Conservation (phyloP, 1,140 invertebrate species). For the Polypedilum pembai region DNA sequence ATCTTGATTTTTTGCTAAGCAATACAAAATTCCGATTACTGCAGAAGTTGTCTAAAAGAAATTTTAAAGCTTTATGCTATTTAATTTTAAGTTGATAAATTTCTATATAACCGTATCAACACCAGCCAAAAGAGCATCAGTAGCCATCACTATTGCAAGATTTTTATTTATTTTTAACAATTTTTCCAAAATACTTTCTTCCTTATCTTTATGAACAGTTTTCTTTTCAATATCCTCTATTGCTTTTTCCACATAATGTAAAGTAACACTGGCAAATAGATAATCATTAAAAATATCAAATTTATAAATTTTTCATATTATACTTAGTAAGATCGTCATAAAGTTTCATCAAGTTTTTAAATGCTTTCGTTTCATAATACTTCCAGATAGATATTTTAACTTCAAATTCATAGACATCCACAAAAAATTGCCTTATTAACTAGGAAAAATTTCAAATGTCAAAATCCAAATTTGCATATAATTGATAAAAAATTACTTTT, state of each 20-base stretch:
- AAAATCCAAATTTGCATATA: no score
- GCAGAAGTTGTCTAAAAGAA: neutral
- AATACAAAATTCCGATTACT: slow-evolving; percentile 45
- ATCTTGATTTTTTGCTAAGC: slow-evolving; percentile 53
- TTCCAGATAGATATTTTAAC: slow-evolving; percentile 52
- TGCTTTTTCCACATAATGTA: neutral
- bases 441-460: neutral
- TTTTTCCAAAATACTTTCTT: slow-evolving; percentile 48
- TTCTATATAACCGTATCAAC: slow-evolving; percentile 54
- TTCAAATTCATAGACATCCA: slow-evolving; percentile 46
- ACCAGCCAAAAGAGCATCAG: slow-evolving; percentile 61
- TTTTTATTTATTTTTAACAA: slow-evolving; percentile 50
- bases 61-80: neutral
- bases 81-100: neutral
- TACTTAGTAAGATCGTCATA: slow-evolving; percentile 35
- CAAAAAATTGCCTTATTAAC: neutral
- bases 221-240: slow-evolving; percentile 36
- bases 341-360: slow-evolving; percentile 46
- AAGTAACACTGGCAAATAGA: neutral
- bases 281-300: neutral
- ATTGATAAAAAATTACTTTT: neutral
- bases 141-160: slow-evolving; percentile 52
- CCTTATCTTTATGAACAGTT: slow-evolving; percentile 33
- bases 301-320: neutral
- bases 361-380: slow-evolving; percentile 47